phyloP scores from a whole-genome alignment of 1,140 invertebrate species.

The Drosophila ohnishii region DNA sequence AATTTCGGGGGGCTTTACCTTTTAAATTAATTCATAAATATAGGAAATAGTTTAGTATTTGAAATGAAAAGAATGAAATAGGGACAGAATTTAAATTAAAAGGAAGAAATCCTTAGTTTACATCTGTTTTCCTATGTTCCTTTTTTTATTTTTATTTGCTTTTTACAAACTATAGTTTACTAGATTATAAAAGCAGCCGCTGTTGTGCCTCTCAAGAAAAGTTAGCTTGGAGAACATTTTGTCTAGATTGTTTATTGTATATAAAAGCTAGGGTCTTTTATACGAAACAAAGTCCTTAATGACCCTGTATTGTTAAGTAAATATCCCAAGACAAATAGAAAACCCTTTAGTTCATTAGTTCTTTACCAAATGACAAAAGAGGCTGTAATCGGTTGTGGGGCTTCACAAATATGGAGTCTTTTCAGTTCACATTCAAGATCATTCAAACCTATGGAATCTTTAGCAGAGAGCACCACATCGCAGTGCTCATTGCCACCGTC shows the following conservation, averaged over 20 bases:
- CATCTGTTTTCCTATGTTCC: not conserved
- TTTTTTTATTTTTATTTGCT: not conserved
- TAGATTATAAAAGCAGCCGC: not conserved
- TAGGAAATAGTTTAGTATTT: too few species aligned
- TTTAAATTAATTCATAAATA: not conserved
- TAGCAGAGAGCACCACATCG: conserved; percentile 1
- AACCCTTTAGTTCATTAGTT: not conserved
- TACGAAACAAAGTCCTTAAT: not conserved
- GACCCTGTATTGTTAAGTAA: not conserved
- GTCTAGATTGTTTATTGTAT: not conserved
- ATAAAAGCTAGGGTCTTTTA: not conserved
- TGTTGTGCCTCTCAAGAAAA: conserved; percentile 2
- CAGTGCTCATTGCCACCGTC: conserved; percentile 11
- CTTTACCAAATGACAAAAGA: conserved; percentile 4
- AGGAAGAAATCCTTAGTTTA: not conserved
- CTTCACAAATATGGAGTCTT: conserved; percentile 5
- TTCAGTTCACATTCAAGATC: conserved; percentile 10
- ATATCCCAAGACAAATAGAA: not conserved
- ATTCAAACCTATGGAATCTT: conserved; percentile 5
- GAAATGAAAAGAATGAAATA: too few species aligned
- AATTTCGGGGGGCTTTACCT: not conserved
- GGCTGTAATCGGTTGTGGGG: not conserved
- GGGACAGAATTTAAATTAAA: too few species aligned
- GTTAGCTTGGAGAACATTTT: not conserved
- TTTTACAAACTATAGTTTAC: not conserved